Evolutionary conservation across 2,888 invertebrate species (phyloP).

Genomic region (Polyploca ridens): DNA sequence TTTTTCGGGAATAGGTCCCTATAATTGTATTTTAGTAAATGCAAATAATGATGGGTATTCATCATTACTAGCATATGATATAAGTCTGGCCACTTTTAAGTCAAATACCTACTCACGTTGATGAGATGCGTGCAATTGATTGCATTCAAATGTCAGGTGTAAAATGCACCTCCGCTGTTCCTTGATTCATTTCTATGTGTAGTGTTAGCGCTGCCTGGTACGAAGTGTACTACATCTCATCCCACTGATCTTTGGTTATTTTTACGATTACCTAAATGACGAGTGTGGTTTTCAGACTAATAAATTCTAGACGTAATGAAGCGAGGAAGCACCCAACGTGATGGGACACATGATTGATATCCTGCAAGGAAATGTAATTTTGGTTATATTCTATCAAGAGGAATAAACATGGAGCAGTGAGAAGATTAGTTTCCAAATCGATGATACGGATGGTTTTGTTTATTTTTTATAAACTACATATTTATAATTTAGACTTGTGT

Average conservation of each 20-base stretch:
- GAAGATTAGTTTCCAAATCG: background rate
- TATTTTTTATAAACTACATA: background rate
- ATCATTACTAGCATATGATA: no score
- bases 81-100: background rate
- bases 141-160: background rate
- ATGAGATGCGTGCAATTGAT: background rate
- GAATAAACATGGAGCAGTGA: slow-evolving; percentile 2
- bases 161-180: background rate
- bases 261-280: slow-evolving; percentile 2
- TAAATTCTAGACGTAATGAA: slow-evolving; percentile 5
- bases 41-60: no score
- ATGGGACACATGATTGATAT: background rate
- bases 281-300: background rate
- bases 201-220: background rate
- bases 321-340: background rate
- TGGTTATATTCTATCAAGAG: background rate
- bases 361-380: background rate
- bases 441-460: slow-evolving; percentile 5
- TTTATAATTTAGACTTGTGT: slow-evolving; percentile 6
- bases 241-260: background rate
- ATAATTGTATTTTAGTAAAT: no score
- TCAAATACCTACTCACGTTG: background rate
- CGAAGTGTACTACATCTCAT: background rate
- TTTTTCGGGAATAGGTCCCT: no score
- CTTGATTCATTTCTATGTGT: background rate